These are phyloP conservation scores for Drepana falcataria DNA, from an alignment of 2,888 invertebrate species.

Conservation along the genomic window DNA sequence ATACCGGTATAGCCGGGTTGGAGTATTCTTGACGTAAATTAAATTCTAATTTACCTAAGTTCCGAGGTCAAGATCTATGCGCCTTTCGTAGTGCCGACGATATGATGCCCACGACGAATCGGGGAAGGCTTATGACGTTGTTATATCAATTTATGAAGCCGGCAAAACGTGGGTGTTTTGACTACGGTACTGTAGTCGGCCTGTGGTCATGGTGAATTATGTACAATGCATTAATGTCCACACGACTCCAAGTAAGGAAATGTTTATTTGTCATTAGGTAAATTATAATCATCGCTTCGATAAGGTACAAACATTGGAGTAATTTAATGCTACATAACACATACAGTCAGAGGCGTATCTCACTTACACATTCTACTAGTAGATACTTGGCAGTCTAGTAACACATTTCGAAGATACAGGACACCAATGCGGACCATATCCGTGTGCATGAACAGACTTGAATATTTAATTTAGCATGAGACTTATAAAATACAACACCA, in stretches of 20 bases:
- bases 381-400: too few relatives aligned
- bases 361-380: too few relatives aligned
- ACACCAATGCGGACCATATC: too few relatives aligned
- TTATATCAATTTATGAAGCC: slow-evolving; percentile 49
- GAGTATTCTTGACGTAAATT: too few relatives aligned
- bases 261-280: neutral
- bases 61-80: neutral
- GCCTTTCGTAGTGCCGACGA: neutral
- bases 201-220: slow-evolving; percentile 7
- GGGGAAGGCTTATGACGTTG: slow-evolving; percentile 27
- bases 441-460: too few relatives aligned
- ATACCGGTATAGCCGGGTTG: too few relatives aligned
- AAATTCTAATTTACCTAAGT: too few relatives aligned
- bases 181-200: slow-evolving; percentile 15
- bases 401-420: too few relatives aligned
- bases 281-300: neutral
- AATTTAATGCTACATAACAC: too few relatives aligned
- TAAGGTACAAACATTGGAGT: neutral
- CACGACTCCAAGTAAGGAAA: neutral
- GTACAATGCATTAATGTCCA: neutral
- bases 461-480: too few relatives aligned
- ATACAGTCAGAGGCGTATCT: too few relatives aligned
- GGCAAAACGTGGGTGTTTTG: slow-evolving; percentile 35
- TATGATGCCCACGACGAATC: neutral
- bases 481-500: too few relatives aligned